Evolutionary conservation across 2,113 vertebrate species (phyloP), one percentile per base, ranked within the genome.

Genomic region (Cygnus buccinator): DNA sequence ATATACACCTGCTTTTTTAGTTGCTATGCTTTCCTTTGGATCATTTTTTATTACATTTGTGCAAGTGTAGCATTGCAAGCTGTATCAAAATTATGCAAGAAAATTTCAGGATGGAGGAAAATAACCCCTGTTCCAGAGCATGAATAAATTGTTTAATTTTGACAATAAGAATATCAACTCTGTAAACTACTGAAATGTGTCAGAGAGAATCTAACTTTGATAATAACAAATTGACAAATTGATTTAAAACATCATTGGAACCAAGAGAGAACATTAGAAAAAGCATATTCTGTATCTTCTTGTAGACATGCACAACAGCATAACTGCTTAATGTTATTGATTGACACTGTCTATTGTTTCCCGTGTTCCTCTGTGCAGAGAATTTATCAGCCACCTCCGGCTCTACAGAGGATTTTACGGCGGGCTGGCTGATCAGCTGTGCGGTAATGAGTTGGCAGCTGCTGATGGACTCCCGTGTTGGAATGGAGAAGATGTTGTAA

Each of bases 341-440:
- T 20, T 94, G 93, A 58, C 52, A 10, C 10, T 48, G 66, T 67
- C 76, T 75, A n/a, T 84, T 87, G 8, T 57, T 90, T 85, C 70
- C 41, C 0, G 0, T 85, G 54, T 89, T 84, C 15, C 35, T 66
- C 4, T 87, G 76, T 96, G 26, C 96, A 99, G 99, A 92, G 98
- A 99, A 76, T 99, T 99, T 89, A 95, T 99, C 92, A 97, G 87
- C 65, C 98, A 96, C 61, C 98, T 99, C 29, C 96, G 96, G 33
- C 95, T 96, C 9, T 98, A 98, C 91, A 97, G 97, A 29, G 98
- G 98, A 0, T 99, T 99, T 91, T 99, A 99, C 0, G 97, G 98
- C 0, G 94, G 97, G 84, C 96, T 99, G 97, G 98, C 98, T 3
- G 98, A 99, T 95, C 98, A 98, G 72, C 96, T 99, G 70, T 99